Percentiles rank a stretch among this genome's conserved stretches.
phyloP scores from a whole-genome alignment of 2,888 invertebrate species.

The Drosophila planitibia region DNA sequence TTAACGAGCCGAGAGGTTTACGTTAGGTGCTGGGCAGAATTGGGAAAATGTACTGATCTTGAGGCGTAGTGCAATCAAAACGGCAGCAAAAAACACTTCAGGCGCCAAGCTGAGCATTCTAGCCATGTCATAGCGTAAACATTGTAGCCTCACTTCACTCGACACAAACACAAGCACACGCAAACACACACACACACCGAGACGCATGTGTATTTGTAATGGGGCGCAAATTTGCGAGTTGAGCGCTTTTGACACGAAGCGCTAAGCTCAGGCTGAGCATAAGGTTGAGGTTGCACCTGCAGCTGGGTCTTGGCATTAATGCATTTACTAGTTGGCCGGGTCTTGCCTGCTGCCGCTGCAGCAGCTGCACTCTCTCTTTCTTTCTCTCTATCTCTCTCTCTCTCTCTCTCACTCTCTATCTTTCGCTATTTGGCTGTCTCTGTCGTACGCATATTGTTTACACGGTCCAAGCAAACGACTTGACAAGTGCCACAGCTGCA shows the following conservation, averaged over 20 bases:
- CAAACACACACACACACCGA: constrained; percentile 12
- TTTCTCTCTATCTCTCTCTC: not conserved
- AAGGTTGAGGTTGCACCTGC: constrained; percentile 19
- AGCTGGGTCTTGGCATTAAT: constrained; percentile 62
- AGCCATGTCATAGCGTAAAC: constrained; percentile 74
- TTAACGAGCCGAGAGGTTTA: constrained; percentile 60
- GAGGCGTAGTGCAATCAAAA: constrained; percentile 73
- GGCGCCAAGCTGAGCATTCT: constrained; percentile 72
- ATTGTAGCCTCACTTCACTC: constrained; percentile 72
- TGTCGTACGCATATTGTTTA: constrained; percentile 58
- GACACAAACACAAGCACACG: constrained; percentile 51
- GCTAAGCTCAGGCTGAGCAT: constrained; percentile 15
- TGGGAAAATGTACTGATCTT: constrained; percentile 45
- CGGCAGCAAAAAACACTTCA: constrained; percentile 65
- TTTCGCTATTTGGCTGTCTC: not conserved
- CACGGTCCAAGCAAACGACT: constrained; percentile 78
- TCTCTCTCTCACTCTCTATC: not conserved
- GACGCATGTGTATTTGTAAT: constrained; percentile 44
- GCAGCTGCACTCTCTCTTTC: not conserved
- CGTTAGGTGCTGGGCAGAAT: not conserved
- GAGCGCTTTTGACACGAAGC: constrained; percentile 37
- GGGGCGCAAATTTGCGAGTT: constrained; percentile 61
- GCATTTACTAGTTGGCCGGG: constrained; percentile 75
- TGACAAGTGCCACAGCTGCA: constrained; percentile 75
- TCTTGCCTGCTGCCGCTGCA: not conserved